Conservation (phyloP, 2,113 vertebrate genomes). For the Bujurquina vittata region DNA sequence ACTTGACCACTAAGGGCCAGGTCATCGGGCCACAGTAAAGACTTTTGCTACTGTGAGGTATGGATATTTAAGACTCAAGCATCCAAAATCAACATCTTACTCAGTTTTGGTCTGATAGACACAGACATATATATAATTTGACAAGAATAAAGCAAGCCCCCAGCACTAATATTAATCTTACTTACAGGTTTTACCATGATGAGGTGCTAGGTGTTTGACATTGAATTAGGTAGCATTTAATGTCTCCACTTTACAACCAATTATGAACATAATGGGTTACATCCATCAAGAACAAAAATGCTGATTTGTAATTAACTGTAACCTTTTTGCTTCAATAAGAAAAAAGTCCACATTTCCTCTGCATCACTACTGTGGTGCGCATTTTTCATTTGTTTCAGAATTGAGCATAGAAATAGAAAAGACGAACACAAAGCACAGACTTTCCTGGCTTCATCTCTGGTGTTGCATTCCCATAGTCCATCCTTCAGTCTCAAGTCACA, state of each 20-base stretch:
- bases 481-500: background rate
- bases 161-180: background rate
- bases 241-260: constrained; percentile 29
- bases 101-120: background rate
- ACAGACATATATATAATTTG: background rate
- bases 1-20: constrained; percentile 61
- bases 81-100: constrained; percentile 7
- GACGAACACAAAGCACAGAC: background rate
- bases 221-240: constrained; percentile 17
- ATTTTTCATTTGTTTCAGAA: constrained; percentile 12
- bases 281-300: constrained; percentile 15
- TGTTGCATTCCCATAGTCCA: background rate
- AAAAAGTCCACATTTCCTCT: background rate
- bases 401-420: background rate
- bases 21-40: constrained; percentile 43
- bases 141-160: background rate
- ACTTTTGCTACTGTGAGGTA: constrained; percentile 12
- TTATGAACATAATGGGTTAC: constrained; percentile 20
- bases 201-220: background rate
- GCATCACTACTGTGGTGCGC: background rate
- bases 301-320: constrained; percentile 13
- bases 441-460: background rate
- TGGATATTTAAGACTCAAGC: background rate
- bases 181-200: background rate
- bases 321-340: constrained; percentile 1